These are phyloP conservation scores for Thereva unica DNA, from an alignment of 2,888 invertebrate species.

Conservation along the genomic window DNA sequence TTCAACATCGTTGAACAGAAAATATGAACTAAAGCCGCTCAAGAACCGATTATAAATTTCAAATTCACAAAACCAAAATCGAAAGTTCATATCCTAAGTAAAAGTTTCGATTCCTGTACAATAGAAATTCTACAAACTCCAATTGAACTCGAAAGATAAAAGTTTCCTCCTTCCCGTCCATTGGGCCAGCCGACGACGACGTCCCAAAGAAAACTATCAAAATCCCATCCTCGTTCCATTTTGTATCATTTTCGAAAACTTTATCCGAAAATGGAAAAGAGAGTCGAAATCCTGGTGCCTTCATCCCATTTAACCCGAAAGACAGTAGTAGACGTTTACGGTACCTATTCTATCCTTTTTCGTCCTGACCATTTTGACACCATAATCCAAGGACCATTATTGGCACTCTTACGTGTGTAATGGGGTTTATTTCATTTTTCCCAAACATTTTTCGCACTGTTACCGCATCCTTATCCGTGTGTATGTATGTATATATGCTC, in stretches of 20 bases:
- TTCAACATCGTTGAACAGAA: neutral
- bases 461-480: conserved; percentile 18
- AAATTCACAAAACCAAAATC: conserved; percentile 34
- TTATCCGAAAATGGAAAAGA: conserved; percentile 12
- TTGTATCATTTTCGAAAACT: conserved; percentile 34
- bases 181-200: neutral
- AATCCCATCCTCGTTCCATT: conserved; percentile 23
- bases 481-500: conserved; percentile 16
- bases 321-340: conserved; percentile 4
- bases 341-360: conserved; percentile 9
- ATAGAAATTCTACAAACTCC: conserved; percentile 31
- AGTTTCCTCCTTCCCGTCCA: conserved; percentile 5
- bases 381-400: conserved; percentile 32
- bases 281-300: conserved; percentile 4
- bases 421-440: conserved; percentile 39
- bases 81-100: conserved; percentile 24
- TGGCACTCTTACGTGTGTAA: conserved; percentile 32
- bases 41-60: conserved; percentile 31
- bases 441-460: conserved; percentile 31
- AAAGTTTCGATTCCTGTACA: conserved; percentile 33
- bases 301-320: neutral
- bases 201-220: conserved; percentile 23
- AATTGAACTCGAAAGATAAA: conserved; percentile 30
- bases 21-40: conserved; percentile 9
- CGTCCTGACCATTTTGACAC: conserved; percentile 27